Base-by-base conservation (phyloP, 2,888 invertebrate species). In the Ophonus ardosiacus region DNA sequence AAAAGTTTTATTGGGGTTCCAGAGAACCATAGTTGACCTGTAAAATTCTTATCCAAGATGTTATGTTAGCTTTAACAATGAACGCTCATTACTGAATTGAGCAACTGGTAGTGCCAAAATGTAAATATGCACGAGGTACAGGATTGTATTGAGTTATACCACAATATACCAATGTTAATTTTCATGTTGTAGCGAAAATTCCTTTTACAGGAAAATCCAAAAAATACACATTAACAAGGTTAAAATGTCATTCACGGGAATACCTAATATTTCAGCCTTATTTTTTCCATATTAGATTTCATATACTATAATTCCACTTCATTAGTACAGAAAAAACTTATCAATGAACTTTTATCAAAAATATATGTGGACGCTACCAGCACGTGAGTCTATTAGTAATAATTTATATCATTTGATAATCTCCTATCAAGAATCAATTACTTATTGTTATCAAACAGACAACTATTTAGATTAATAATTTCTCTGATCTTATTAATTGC, bases 331-430 rank as follows among this genome's bases (percentile, higher is more conserved):
- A n/a, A n/a, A n/a, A 51, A 5, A 51, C 43, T 61, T 24, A 63
- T 63, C 63, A 63, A 63, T 63, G 24, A 63, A 18, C 63, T 5
- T 61, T 63, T 63, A 63, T 63, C 63, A 63, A 63, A 59, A 59
- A 8, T 8, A 61, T 8, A 13, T 63, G 13, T 24, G 8, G 10
- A 63, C 21, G 15, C 15, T 15, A 59, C 8, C 17, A 18, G 7
- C 13, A 59, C 15, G 8, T 59, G 15, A 56, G 0, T 56, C 56
- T 56, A 56, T n/a, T 18, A 59, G 15, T 18, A 59, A 59, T 59
- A 59, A n/a, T 17, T 3, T 7, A 17, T 59, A 6, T 18, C 17
- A 18, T 17, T 7, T 18, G 0, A 63, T 10, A 13, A 63, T 24
- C 10, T 63, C 63, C 24, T 63, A 63, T 63, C 63, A 21, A 10